Evolutionary conservation across 2,888 invertebrate genomes (phyloP).

Genomic region (Hartigia nigra): DNA sequence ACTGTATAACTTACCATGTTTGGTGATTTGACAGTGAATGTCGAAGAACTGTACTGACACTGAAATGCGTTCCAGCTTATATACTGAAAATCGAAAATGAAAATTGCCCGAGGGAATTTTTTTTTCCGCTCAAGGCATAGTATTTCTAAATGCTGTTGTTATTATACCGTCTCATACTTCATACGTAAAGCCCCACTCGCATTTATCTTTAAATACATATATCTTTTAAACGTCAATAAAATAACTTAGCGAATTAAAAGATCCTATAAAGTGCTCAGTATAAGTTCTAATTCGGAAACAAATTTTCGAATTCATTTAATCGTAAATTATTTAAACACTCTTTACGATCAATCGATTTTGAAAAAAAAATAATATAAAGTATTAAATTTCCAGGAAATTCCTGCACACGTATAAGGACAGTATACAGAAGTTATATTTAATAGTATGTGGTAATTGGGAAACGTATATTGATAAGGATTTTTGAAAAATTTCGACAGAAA

Average conservation of each 20-base stretch:
- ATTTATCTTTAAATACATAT: neutral
- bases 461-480: neutral
- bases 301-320: neutral
- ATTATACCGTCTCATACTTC: constrained; percentile 3
- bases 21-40: constrained; percentile 22
- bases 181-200: neutral
- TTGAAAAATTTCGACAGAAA: neutral
- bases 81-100: constrained; percentile 13
- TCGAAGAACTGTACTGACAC: constrained; percentile 15
- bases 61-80: constrained; percentile 9
- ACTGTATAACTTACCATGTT: constrained; percentile 18
- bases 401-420: neutral
- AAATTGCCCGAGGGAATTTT: constrained; percentile 17
- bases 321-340: neutral
- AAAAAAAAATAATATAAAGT: neutral
- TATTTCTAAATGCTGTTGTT: constrained; percentile 14
- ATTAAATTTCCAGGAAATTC: neutral
- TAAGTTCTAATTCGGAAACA: neutral
- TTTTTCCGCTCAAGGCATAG: constrained; percentile 12
- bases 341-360: neutral
- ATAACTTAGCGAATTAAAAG: neutral
- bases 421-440: neutral
- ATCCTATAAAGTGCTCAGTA: neutral
- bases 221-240: neutral
- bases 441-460: neutral